Evolutionary conservation across 2,797 vertebrate species (phyloP).

Genomic region (Anguilla megastoma): DNA sequence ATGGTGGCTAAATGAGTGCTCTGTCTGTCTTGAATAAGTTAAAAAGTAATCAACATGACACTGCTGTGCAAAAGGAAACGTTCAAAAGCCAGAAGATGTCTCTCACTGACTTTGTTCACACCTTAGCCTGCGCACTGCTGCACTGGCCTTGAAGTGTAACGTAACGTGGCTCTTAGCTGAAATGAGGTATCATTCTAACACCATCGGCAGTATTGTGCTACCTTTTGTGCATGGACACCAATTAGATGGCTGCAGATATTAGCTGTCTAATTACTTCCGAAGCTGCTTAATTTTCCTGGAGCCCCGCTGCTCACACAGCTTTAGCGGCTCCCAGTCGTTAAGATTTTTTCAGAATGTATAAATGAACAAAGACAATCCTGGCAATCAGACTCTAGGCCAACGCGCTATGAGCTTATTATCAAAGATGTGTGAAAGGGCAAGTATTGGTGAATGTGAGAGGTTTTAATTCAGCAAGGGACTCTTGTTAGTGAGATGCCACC

Average conservation of each 20-base stretch:
- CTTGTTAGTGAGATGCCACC: slow-evolving; percentile 29
- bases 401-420: not conserved
- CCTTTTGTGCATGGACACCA: slow-evolving; percentile 15
- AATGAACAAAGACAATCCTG: not conserved
- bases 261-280: slow-evolving; percentile 2
- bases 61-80: not conserved
- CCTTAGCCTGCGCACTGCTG: not conserved
- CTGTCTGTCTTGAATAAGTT: not conserved
- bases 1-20: not conserved
- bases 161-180: not conserved
- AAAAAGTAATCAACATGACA: not conserved
- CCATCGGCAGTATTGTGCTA: not conserved
- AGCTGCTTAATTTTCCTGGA: slow-evolving; percentile 6
- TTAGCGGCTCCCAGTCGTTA: slow-evolving; percentile 5
- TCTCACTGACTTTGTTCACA: not conserved
- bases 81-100: not conserved
- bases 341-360: not conserved
- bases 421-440: not conserved
- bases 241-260: slow-evolving; percentile 11
- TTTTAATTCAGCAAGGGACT: not conserved
- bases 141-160: not conserved
- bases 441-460: not conserved
- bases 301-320: not conserved
- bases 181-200: not conserved
- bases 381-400: not conserved